A percentile compares a stretch with the other conserved stretches of the same genome.
These are phyloP conservation scores for Sturnira hondurensis DNA, from an alignment of 2,113 vertebrate genomes.

Conservation along the genomic window DNA sequence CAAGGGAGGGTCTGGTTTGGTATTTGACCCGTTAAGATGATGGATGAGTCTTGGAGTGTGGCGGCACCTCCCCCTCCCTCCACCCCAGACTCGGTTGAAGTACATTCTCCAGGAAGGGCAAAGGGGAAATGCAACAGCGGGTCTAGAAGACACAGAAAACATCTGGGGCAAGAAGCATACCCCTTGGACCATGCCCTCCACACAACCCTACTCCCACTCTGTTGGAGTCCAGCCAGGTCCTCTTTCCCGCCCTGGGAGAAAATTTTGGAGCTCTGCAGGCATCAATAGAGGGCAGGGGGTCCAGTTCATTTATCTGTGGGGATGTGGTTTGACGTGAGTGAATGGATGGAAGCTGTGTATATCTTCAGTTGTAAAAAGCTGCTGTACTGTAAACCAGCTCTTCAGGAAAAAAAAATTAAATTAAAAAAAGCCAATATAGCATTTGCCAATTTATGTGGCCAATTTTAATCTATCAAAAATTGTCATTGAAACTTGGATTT, in stretches of 20 bases:
- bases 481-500: background rate
- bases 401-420: background rate
- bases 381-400: background rate
- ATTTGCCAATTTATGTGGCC: background rate
- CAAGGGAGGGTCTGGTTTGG: background rate
- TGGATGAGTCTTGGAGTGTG: no score
- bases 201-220: background rate
- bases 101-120: background rate
- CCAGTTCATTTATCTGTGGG: background rate
- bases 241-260: background rate
- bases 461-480: background rate
- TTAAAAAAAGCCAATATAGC: background rate
- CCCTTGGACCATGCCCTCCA: background rate
- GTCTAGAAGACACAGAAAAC: background rate
- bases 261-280: no score
- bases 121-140: background rate
- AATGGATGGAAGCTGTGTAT: background rate
- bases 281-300: background rate
- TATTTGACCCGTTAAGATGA: background rate
- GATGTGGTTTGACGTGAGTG: no score
- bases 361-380: background rate
- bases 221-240: background rate
- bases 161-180: background rate
- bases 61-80: rapidly evolving
- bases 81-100: background rate